These are phyloP conservation scores for Catalaphyllia jardinei DNA, from an alignment of 64 coral and sea anemone species.

Conservation along the genomic window DNA sequence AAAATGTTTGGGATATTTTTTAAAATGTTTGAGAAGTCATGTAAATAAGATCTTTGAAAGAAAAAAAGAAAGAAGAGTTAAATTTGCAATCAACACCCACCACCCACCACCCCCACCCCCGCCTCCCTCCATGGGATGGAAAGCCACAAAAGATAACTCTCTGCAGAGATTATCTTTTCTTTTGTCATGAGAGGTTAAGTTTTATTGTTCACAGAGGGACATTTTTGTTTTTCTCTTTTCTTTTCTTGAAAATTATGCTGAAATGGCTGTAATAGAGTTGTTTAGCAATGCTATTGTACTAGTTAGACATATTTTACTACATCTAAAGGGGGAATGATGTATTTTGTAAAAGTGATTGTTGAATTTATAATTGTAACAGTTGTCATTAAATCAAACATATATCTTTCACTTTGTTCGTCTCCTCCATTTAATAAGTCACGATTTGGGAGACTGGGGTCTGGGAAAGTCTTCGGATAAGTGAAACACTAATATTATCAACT, in stretches of 20 bases:
- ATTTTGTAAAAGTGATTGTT: background rate
- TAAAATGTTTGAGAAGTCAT: too few species aligned
- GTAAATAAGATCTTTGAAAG: too few species aligned
- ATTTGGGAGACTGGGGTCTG: too few species aligned
- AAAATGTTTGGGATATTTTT: too few species aligned
- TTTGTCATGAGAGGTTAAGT: background rate
- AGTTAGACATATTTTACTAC: background rate
- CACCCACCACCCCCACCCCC: too few species aligned
- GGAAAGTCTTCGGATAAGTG: too few species aligned
- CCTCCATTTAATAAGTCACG: background rate
- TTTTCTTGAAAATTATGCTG: background rate
- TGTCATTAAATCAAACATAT: background rate
- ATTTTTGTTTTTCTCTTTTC: background rate
- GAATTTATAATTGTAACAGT: background rate
- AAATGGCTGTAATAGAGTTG: background rate
- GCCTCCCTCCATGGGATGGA: too few species aligned
- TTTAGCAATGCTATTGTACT: background rate
- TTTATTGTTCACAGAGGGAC: background rate
- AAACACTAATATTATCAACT: too few species aligned
- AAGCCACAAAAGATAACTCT: too few species aligned
- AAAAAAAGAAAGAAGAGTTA: too few species aligned
- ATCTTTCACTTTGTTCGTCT: background rate
- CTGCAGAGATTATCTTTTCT: too few species aligned
- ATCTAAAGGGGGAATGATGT: background rate
- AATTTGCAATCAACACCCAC: too few species aligned